Conservation (phyloP, 2,888 invertebrate genomes). For the Gasteruption jaculator region DNA sequence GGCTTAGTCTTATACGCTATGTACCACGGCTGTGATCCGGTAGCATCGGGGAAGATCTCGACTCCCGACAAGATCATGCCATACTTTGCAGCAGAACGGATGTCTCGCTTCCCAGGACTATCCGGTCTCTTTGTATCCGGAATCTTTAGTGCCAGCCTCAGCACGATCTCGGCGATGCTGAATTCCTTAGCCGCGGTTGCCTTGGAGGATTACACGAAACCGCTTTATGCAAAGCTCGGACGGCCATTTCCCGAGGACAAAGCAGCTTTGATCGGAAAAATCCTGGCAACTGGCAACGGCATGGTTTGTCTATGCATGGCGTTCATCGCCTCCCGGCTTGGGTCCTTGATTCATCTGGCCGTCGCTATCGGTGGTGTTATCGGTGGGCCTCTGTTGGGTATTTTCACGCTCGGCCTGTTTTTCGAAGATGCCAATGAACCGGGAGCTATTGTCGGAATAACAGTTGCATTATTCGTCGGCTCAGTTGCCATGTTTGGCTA, state of each 20-base stretch:
- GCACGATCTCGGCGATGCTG: constrained; percentile 86
- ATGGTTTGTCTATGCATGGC: constrained; percentile 33
- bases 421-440: constrained; percentile 72
- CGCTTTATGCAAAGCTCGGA: constrained; percentile 44
- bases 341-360: constrained; percentile 56
- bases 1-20: constrained; percentile 81
- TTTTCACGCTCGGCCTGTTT: constrained; percentile 84
- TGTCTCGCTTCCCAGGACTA: constrained; percentile 43
- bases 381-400: constrained; percentile 79
- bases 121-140: constrained; percentile 54
- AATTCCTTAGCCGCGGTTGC: constrained; percentile 89
- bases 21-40: constrained; percentile 79
- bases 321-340: constrained; percentile 34
- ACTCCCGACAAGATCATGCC: constrained; percentile 74
- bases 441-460: constrained; percentile 37
- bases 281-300: constrained; percentile 34
- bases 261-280: constrained; percentile 63
- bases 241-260: constrained; percentile 67
- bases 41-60: constrained; percentile 59
- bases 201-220: constrained; percentile 78
- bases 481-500: constrained; percentile 34
- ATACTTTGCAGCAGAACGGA: constrained; percentile 68
- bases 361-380: constrained; percentile 81
- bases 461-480: constrained; percentile 25
- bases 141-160: constrained; percentile 86